phyloP scores from a whole-genome alignment of 2,888 invertebrate species.

The Eurytoma adleriae region DNA sequence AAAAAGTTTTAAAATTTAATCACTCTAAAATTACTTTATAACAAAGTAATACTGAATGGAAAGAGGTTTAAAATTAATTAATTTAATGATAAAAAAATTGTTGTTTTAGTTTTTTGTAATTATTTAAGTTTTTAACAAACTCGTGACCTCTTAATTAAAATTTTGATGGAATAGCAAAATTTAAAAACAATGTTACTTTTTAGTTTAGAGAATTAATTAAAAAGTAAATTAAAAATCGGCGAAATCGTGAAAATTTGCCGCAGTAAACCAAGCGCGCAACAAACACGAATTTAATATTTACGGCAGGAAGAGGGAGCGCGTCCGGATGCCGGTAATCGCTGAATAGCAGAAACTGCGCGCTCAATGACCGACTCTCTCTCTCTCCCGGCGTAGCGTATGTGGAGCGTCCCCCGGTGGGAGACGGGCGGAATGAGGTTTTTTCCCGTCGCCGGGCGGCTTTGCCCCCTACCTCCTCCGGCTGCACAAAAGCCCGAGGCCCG shows the following conservation, averaged over 20 bases:
- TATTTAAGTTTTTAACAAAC: too few species aligned
- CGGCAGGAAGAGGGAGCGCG: neutral
- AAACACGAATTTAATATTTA: constrained; percentile 21
- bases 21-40: too few species aligned
- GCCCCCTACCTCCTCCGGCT: neutral
- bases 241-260: neutral
- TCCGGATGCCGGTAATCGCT: neutral
- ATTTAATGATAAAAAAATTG: too few species aligned
- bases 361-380: neutral
- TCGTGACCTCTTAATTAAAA: too few species aligned
- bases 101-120: too few species aligned
- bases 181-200: too few species aligned
- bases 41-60: too few species aligned
- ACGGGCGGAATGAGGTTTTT: constrained; percentile 12
- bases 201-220: too few species aligned
- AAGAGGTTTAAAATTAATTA: too few species aligned
- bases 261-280: neutral
- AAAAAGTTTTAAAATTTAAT: too few species aligned
- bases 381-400: neutral
- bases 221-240: too few species aligned
- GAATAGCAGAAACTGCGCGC: constrained; percentile 30
- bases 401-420: neutral
- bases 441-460: neutral
- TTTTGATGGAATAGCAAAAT: too few species aligned
- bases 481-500: neutral